These are phyloP conservation scores for Eupelmus urozonus DNA, from an alignment of 2,888 invertebrate genomes.

Conservation along the genomic window DNA sequence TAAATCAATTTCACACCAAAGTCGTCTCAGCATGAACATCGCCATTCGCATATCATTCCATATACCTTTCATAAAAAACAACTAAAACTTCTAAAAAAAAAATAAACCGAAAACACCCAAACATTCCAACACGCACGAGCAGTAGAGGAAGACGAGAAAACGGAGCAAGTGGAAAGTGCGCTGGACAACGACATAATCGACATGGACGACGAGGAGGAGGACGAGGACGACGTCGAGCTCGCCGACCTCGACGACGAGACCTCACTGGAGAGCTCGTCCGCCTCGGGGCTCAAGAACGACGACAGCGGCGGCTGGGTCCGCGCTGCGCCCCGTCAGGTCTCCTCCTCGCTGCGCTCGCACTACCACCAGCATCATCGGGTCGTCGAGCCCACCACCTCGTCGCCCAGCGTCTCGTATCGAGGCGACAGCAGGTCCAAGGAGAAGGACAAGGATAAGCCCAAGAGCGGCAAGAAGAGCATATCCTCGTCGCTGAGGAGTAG, in stretches of 20 bases:
- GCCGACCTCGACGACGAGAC: conserved; percentile 68
- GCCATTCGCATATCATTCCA: no score
- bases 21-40: no score
- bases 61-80: not conserved
- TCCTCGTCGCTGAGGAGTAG: conserved; percentile 56
- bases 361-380: conserved; percentile 51
- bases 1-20: no score
- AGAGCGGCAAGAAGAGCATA: conserved; percentile 49
- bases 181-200: conserved; percentile 47
- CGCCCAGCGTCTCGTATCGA: conserved; percentile 48
- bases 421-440: not conserved
- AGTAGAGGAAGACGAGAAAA: conserved; percentile 44
- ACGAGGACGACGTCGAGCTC: conserved; percentile 47
- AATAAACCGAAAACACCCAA: not conserved
- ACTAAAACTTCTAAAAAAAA: conserved; percentile 5
- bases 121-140: not conserved
- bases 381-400: conserved; percentile 59
- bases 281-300: conserved; percentile 63
- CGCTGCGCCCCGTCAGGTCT: conserved; percentile 46
- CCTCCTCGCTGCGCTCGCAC: conserved; percentile 52
- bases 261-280: conserved; percentile 70
- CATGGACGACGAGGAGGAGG: conserved; percentile 42
- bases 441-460: conserved; percentile 14
- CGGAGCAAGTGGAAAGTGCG: conserved; percentile 43
- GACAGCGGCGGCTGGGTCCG: conserved; percentile 62